Evolutionary conservation across 2,113 vertebrate species (phyloP), one percentile per base, ranked within the genome.

Genomic region (Athene cunicularia): DNA sequence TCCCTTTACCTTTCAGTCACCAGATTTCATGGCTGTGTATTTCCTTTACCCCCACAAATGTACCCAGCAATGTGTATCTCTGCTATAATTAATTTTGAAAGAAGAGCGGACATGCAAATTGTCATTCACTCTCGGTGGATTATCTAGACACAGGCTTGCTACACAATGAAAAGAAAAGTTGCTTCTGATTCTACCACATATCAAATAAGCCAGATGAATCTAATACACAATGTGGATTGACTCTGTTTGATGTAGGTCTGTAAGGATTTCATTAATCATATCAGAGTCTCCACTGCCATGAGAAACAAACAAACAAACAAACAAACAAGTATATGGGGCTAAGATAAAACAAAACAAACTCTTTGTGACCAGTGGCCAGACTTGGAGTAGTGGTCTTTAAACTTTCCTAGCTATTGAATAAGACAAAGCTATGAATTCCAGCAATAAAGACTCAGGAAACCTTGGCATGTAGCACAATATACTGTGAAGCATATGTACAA

Each of bases 21-120:
- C 37, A 59, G 24, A 68, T 60, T 97, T 89, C 59, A 53, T 60
- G 24, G 13, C 63, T 90, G 14, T 74, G 30, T 80, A 39, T 72
- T 88, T 86, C 62, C 39, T 94, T 76, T 80, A 95, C 52, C 45
- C 50, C 67, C 53, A 45, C 18, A 59, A 83, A 86, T 45, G n/a
- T 79, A 87, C 60, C 74, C 81, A 92, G 80, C 23, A 79, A 80
- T 45, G 62, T 70, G 21, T 39, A 71, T 64, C 53, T 82, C 60
- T 87, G 30, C 45, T 87, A 58, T 60, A 88, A 95, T 91, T 95
- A 96, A 93, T 97, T 96, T 37, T 94, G 66, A 95, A 97, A 96
- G 70, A 73, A 95, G 53, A 92, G 39, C 55, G 88, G 72, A 90
- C 80, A 88, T 37, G 73, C 50, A 88, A 93, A 96, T 84, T 93